phyloP scores from a whole-genome alignment of 2,888 invertebrate species.

The Hirtodrosophila confusa region DNA sequence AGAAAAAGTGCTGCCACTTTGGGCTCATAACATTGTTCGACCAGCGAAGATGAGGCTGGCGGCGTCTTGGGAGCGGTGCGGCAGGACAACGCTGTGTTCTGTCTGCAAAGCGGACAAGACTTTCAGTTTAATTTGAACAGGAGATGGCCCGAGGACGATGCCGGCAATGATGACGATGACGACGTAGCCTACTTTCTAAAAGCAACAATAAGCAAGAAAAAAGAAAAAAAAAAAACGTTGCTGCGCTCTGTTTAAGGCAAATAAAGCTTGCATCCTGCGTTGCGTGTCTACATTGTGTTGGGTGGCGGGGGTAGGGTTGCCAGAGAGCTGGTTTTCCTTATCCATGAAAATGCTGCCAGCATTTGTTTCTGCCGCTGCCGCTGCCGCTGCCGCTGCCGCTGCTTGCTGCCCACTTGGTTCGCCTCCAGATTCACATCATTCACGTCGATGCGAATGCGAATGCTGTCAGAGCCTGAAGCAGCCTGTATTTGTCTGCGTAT shows the following conservation, averaged over 20 bases:
- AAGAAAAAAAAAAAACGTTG: slow-evolving; percentile 22
- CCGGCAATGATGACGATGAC: slow-evolving; percentile 18
- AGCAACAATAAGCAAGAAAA: slow-evolving; percentile 40
- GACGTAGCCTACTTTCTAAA: slow-evolving; percentile 49
- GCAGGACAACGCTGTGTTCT: slow-evolving; percentile 51
- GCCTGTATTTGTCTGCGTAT: slow-evolving; percentile 22
- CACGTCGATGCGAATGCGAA: slow-evolving; percentile 12
- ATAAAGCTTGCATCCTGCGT: slow-evolving; percentile 60
- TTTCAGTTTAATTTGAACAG: slow-evolving; percentile 77
- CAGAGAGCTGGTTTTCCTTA: slow-evolving; percentile 2
- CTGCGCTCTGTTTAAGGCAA: slow-evolving; percentile 60
- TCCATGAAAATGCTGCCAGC: slow-evolving; percentile 37
- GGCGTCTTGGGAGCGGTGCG: slow-evolving; percentile 35
- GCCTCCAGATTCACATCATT: background rate
- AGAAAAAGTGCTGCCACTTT: slow-evolving; percentile 74
- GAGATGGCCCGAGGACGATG: slow-evolving; percentile 51
- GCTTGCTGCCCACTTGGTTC: slow-evolving; percentile 22
- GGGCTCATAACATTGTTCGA: slow-evolving; percentile 63
- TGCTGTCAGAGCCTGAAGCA: slow-evolving; percentile 29
- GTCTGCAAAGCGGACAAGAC: slow-evolving; percentile 65
- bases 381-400: slow-evolving; percentile 10
- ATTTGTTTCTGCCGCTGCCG: slow-evolving; percentile 25
- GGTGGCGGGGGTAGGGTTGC: background rate
- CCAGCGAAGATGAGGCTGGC: slow-evolving; percentile 24
- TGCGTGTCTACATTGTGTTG: slow-evolving; percentile 39